These are phyloP conservation scores for Pristionchus fissidentatus DNA, from an alignment of 2,888 invertebrate species.

Conservation along the genomic window DNA sequence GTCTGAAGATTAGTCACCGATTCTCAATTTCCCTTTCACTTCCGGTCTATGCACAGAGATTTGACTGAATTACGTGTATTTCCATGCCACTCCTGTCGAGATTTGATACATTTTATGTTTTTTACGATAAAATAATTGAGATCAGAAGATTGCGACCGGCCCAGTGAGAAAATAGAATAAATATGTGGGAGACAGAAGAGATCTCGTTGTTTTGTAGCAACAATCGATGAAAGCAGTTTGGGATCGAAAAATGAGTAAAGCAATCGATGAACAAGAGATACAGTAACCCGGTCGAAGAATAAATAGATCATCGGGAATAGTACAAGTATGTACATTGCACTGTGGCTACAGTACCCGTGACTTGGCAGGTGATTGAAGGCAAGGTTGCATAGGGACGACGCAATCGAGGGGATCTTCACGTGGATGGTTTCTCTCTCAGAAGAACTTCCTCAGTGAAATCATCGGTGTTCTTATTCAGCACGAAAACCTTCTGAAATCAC, in stretches of 20 bases:
- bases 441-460: slow-evolving; percentile 37
- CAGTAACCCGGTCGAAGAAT: not conserved
- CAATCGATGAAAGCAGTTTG: slow-evolving; percentile 1
- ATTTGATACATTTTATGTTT: slow-evolving; percentile 1
- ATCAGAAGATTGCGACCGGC: not conserved
- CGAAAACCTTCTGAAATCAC: slow-evolving; percentile 14
- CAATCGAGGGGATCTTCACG: too few species aligned
- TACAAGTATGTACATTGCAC: slow-evolving; percentile 10
- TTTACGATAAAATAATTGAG: not conserved
- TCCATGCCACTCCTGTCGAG: not conserved
- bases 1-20: slow-evolving; percentile 28
- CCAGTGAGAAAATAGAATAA: slow-evolving; percentile 16
- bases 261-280: not conserved
- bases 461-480: slow-evolving; percentile 29
- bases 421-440: slow-evolving; percentile 23
- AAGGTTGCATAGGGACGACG: too few species aligned
- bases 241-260: not conserved
- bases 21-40: slow-evolving; percentile 6
- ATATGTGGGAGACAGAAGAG: slow-evolving; percentile 15
- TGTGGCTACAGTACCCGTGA: not conserved
- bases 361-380: not conserved
- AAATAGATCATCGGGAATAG: not conserved
- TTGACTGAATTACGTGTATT: not conserved
- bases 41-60: slow-evolving; percentile 17
- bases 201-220: slow-evolving; percentile 18